Conservation (phyloP, 1,140 invertebrate species). For the Zaprionus vittiger region DNA sequence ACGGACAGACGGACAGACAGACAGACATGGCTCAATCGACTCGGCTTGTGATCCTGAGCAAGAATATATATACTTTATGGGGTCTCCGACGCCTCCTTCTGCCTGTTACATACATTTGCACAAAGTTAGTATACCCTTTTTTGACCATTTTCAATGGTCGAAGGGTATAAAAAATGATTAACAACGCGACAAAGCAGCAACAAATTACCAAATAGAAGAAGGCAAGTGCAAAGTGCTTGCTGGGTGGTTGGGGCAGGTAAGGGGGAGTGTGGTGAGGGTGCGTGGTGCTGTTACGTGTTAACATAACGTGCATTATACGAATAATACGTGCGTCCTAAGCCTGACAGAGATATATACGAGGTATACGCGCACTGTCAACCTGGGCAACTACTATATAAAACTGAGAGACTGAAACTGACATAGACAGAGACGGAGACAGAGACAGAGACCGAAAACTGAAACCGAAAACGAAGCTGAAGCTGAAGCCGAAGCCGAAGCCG, state of each 20-base stretch:
- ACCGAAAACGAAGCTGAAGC: conserved; percentile 21
- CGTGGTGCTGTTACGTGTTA: conserved; percentile 48
- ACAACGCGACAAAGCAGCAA: conserved; percentile 2
- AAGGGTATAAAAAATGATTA: conserved; percentile 46
- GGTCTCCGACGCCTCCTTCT: too few species aligned
- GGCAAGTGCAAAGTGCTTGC: conserved; percentile 13
- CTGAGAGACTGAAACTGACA: neutral
- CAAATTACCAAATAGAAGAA: conserved; percentile 39
- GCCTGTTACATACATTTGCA: too few species aligned
- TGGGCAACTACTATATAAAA: neutral
- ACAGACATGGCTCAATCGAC: too few species aligned
- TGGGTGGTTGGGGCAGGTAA: neutral
- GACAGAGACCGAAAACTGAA: conserved; percentile 20
- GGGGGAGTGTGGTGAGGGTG: neutral
- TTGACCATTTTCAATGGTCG: too few species aligned
- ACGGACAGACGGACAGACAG: too few species aligned
- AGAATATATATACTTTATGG: too few species aligned
- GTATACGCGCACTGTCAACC: neutral
- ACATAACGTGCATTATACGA: conserved; percentile 75
- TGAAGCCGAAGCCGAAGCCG: conserved; percentile 29
- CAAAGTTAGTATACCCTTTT: too few species aligned
- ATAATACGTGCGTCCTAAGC: conserved; percentile 58
- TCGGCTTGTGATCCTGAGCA: too few species aligned
- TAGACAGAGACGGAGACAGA: neutral
- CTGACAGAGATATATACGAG: conserved; percentile 37